Evolutionary conservation across 2,888 invertebrate species (phyloP).

Genomic region (Scaptodrosophila latifasciaeformis): DNA sequence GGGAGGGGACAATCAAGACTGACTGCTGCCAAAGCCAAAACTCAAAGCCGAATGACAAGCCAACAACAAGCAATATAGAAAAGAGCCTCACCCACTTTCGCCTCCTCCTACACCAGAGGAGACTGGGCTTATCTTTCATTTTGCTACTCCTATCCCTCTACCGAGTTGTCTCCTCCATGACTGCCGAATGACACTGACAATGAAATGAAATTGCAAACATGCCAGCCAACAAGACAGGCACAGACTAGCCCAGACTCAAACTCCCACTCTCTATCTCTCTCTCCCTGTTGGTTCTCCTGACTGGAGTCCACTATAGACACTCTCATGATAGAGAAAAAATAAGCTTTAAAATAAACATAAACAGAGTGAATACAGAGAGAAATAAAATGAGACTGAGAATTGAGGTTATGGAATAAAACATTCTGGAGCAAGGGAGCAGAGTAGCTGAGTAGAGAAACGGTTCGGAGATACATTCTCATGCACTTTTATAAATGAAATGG

Average conservation of each 20-base stretch:
- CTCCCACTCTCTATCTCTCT: no score
- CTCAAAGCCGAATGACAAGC: conserved; percentile 46
- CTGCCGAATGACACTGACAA: conserved; percentile 59
- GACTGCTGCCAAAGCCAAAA: conserved; percentile 44
- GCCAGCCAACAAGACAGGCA: conserved; percentile 13
- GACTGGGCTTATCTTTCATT: no score
- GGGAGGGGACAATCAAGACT: conserved; percentile 36
- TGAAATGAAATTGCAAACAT: conserved; percentile 61
- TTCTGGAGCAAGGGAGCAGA: no score
- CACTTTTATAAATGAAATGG: conserved; percentile 71
- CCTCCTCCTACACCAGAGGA: no score
- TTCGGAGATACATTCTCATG: conserved; percentile 25
- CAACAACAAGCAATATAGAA: conserved; percentile 15
- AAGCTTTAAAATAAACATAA: conserved; percentile 44
- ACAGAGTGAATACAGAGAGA: conserved; percentile 8
- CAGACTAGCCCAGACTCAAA: no score
- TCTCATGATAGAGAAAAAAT: conserved; percentile 26
- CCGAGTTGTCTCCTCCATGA: no score
- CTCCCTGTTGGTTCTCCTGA: no score
- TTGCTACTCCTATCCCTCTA: no score
- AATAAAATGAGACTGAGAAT: not conserved
- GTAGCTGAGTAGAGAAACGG: conserved; percentile 17
- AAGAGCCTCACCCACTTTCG: no score
- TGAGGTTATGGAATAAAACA: not conserved
- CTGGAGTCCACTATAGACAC: conserved; percentile 4